Evolutionary conservation across 2,888 invertebrate genomes (phyloP), one percentile per base, ranked within the genome.

Genomic region (Cryptocephalus primarius): DNA sequence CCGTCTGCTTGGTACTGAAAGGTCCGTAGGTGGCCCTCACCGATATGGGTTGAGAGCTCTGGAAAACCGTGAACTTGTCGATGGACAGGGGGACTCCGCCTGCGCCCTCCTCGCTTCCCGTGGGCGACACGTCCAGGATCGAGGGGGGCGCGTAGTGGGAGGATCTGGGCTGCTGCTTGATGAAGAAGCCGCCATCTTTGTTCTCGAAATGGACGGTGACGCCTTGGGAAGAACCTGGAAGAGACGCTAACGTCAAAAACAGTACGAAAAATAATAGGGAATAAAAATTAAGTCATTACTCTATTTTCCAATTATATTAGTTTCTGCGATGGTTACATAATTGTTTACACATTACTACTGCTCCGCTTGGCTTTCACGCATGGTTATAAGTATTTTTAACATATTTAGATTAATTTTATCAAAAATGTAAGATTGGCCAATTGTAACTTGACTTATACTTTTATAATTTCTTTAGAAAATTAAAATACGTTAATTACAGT

Each of bases 1-100:
- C 91, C 1, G 92, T 92, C 72, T 94, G 92, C 65, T 92, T 92
- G 45, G 92, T 93, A 58, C 90, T 90, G 72, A 94, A 94, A 8
- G 94, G 94, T 4, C 94, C 95, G 66, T 93, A 93, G 38, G 87
- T 88, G 42, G 93, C 93, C 49, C 92, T 78, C 39, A 95, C 87
- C 22, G 91, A 90, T 33, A 90, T 89, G 22, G 93, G 89, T 57
- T 90, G 86, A 41, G 89, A 87, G 36, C 89, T 90, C 69, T 92
- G 89, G 60, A 94, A 84, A 34, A 95, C 88, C 47, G 92, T 89
- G 69, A 94, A 93, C 53, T 88, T 83, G 72, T 92, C 90, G 52
- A 87, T 78, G 44, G 88, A 88, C 44, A 91, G 73, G 33, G 88
- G 75, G 9, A 86, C 81, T 44, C 85, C 84, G 31, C 80, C 76